phyloP scores from a whole-genome alignment of 2,888 invertebrate genomes.

The Callyntrura sp. region DNA sequence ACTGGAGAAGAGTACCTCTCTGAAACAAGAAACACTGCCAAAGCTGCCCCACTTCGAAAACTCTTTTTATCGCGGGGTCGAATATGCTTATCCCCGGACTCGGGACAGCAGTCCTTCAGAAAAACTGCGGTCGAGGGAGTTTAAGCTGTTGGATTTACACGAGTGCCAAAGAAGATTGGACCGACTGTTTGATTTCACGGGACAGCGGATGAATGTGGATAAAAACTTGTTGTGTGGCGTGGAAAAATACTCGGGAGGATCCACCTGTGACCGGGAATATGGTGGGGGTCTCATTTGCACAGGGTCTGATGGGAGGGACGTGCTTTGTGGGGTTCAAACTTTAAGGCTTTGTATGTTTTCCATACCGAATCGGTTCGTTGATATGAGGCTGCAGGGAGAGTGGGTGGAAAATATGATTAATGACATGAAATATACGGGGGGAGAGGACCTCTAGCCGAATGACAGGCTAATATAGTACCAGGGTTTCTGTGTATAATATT shows the following conservation, averaged over 20 bases:
- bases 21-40: neutral
- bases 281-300: constrained; percentile 54
- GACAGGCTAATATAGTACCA: no score
- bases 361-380: neutral
- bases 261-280: constrained; percentile 48
- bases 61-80: no score
- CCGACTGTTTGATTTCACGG: neutral
- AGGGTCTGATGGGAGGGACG: no score
- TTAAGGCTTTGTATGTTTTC: constrained; percentile 30
- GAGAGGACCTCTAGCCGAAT: no score
- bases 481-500: no score
- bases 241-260: constrained; percentile 59
- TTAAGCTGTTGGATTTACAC: neutral
- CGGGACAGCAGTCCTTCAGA: neutral
- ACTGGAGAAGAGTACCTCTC: neutral
- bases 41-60: neutral
- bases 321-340: constrained; percentile 53
- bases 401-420: no score
- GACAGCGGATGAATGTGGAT: neutral
- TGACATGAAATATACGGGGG: no score
- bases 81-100: constrained; percentile 50
- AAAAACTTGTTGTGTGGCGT: constrained; percentile 38
- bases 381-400: no score
- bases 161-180: constrained; percentile 52
- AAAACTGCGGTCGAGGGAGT: constrained; percentile 1